Evolutionary conservation across 2,113 vertebrate species (phyloP).

Genomic region (Cyprinodon variegatus): DNA sequence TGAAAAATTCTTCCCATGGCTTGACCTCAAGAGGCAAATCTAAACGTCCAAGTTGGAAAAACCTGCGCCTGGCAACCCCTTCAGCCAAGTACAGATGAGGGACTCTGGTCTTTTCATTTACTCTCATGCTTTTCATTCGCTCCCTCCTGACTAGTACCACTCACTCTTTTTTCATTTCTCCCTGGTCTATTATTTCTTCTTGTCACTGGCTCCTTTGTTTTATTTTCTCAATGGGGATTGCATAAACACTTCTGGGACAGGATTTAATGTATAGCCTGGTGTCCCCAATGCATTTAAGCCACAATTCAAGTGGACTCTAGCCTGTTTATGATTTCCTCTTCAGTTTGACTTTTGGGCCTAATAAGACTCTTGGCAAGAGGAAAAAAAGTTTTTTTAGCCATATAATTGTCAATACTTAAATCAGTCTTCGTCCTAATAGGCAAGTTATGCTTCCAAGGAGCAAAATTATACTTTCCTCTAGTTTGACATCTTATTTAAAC

Average conservation of each 20-base stretch:
- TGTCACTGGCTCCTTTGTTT: constrained; percentile 66
- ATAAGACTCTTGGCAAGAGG: constrained; percentile 10
- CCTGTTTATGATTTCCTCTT: constrained; percentile 19
- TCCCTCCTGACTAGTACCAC: constrained; percentile 46
- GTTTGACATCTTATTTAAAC: too few species aligned
- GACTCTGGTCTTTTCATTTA: constrained; percentile 57
- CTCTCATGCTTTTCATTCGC: constrained; percentile 43
- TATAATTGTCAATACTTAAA: not conserved
- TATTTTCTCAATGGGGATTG: constrained; percentile 26
- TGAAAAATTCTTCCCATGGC: constrained; percentile 1
- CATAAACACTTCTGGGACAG: constrained; percentile 52
- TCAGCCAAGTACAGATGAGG: constrained; percentile 3
- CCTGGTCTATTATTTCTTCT: constrained; percentile 23
- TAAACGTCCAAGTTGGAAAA: constrained; percentile 3
- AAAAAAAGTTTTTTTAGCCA: not conserved
- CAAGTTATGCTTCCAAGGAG: not conserved
- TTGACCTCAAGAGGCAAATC: constrained; percentile 20
- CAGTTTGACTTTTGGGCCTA: constrained; percentile 12
- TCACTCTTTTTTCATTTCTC: constrained; percentile 38
- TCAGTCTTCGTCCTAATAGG: not conserved
- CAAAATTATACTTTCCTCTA: not conserved
- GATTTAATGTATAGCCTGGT: constrained; percentile 36
- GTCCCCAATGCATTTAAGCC: constrained; percentile 24
- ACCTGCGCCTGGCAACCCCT: constrained; percentile 12
- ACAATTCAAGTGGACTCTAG: constrained; percentile 8